Percentiles rank a stretch among this genome's conserved stretches.
phyloP scores from a whole-genome alignment of 2,888 invertebrate genomes.

The Eledone cirrhosa region DNA sequence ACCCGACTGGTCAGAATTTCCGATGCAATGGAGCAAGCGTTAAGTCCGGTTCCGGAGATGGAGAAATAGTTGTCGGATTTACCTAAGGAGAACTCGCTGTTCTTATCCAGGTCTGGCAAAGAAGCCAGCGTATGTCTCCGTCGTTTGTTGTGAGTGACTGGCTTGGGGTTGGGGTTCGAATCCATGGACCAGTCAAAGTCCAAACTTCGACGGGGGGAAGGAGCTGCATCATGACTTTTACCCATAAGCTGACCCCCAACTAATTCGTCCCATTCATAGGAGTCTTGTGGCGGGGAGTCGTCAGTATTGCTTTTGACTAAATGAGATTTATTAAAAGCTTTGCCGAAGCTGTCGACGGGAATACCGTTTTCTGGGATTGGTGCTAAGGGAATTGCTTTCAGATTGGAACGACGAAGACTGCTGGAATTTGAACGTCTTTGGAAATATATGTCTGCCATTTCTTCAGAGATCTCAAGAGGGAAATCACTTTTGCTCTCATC shows the following conservation, averaged over 20 bases:
- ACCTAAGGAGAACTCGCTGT: not conserved
- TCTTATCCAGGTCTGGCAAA: not conserved
- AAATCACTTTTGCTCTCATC: not conserved
- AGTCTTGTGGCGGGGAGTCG: conserved; percentile 37
- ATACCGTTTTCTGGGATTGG: conserved; percentile 24
- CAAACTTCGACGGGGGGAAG: conserved; percentile 1
- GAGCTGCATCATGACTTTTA: not conserved
- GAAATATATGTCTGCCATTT: conserved; percentile 25
- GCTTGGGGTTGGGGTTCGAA: not conserved
- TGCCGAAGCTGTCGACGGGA: conserved; percentile 4
- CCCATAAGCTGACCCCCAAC: conserved; percentile 55
- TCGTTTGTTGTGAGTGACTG: not conserved
- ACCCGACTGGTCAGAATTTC: conserved; percentile 19
- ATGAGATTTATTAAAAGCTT: not conserved
- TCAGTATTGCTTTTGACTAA: not conserved
- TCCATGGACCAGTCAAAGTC: conserved; percentile 27
- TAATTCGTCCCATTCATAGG: conserved; percentile 61
- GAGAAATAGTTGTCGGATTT: not conserved
- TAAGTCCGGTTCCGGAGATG: not conserved
- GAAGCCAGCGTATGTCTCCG: not conserved
- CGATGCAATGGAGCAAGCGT: conserved; percentile 21
- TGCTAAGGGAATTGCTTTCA: conserved; percentile 17
- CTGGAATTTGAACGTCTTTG: not conserved
- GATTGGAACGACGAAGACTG: conserved; percentile 11
- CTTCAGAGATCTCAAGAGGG: not conserved